These are phyloP conservation scores for Parnassius orleans DNA, from an alignment of 2,888 invertebrate genomes.

Conservation along the genomic window DNA sequence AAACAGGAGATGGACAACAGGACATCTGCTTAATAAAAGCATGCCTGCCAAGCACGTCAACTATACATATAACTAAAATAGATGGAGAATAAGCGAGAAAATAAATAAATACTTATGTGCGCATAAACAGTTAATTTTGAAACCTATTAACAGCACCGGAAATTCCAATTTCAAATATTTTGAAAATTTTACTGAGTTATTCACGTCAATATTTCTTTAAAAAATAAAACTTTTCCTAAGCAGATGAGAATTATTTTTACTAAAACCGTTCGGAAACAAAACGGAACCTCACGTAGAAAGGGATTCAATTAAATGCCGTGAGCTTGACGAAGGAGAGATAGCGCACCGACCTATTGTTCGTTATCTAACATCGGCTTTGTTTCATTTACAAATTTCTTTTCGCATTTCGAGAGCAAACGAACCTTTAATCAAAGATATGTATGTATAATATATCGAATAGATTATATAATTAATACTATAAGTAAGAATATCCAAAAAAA, in stretches of 20 bases:
- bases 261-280: constrained; percentile 14
- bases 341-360: constrained; percentile 11
- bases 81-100: too few relatives aligned
- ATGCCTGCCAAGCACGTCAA: too few relatives aligned
- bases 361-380: constrained; percentile 2
- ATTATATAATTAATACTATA: too few relatives aligned
- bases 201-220: constrained; percentile 1
- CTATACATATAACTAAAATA: too few relatives aligned
- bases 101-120: too few relatives aligned
- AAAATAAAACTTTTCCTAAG: neutral
- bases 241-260: constrained; percentile 6
- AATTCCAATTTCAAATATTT: too few relatives aligned
- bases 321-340: constrained; percentile 15
- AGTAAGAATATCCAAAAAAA: too few relatives aligned
- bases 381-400: constrained; percentile 15
- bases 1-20: too few relatives aligned
- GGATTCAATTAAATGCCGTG: constrained; percentile 14
- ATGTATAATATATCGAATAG: too few relatives aligned
- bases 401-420: constrained; percentile 6
- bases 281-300: constrained; percentile 6
- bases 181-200: neutral
- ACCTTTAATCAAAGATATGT: neutral
- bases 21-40: too few relatives aligned
- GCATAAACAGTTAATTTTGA: too few relatives aligned
- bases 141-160: too few relatives aligned